Evolutionary conservation across 2,113 vertebrate species (phyloP).

Genomic region (Lophotis ruficrista): DNA sequence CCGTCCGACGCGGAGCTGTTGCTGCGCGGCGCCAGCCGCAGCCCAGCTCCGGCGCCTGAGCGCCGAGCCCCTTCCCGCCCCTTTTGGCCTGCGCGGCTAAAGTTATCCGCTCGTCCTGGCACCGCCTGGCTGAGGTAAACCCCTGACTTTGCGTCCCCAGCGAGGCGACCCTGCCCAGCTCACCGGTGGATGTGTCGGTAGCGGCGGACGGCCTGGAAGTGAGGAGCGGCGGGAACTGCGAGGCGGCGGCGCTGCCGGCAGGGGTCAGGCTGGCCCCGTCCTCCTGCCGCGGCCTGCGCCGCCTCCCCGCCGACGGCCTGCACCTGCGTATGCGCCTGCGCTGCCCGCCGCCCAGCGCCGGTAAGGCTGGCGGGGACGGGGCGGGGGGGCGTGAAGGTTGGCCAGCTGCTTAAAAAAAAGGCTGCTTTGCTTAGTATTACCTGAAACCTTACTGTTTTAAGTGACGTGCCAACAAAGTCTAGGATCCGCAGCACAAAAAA

Average conservation of each 20-base stretch:
- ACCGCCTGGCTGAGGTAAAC: not conserved
- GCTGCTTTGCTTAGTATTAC: rapidly evolving
- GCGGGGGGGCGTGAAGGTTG: rapidly evolving
- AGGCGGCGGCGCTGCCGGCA: slow-evolving; percentile 74
- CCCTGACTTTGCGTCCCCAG: slow-evolving; percentile 62
- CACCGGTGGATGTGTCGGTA: slow-evolving; percentile 74
- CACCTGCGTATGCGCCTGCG: slow-evolving; percentile 82
- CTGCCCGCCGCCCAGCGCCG: not conserved
- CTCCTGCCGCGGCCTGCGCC: slow-evolving; percentile 77
- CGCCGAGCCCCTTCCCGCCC: no score
- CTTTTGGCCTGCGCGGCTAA: no score
- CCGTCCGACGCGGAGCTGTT: not conserved
- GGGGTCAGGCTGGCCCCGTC: slow-evolving; percentile 80
- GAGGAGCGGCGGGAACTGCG: slow-evolving; percentile 50
- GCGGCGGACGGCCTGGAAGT: slow-evolving; percentile 69
- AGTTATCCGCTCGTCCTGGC: not conserved
- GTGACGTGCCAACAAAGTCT: rapidly evolving
- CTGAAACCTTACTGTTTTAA: rapidly evolving
- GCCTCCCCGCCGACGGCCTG: slow-evolving; percentile 76
- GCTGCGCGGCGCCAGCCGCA: not conserved
- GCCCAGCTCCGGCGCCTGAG: not conserved
- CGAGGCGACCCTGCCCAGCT: slow-evolving; percentile 49
- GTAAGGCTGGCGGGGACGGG: slow-evolving; percentile 42
- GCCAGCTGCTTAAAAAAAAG: rapidly evolving
- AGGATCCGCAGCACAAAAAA: rapidly evolving